Conservation (phyloP, 2,113 vertebrate species). For the Deroptyus accipitrinus region DNA sequence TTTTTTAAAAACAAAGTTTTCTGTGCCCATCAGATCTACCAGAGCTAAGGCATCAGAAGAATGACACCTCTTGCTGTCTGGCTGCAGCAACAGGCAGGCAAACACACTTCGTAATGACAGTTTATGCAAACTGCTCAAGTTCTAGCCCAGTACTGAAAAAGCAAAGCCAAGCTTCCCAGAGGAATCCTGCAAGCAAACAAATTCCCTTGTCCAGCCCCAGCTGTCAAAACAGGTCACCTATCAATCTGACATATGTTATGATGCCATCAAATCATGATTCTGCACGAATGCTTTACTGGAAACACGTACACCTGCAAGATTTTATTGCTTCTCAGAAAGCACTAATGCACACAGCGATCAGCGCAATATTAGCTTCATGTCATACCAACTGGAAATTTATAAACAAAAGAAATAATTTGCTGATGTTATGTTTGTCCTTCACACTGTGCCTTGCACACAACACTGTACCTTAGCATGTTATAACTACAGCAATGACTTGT, state of each 20-base stretch:
- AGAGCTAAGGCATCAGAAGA: not conserved
- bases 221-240: constrained; percentile 52
- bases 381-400: not conserved
- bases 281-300: not conserved
- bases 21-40: not conserved
- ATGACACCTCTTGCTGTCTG: not conserved
- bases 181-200: constrained; percentile 58
- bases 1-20: not conserved
- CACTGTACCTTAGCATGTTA: not conserved
- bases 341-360: not conserved
- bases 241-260: not conserved
- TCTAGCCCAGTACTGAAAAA: constrained; percentile 2
- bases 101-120: not conserved
- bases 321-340: not conserved
- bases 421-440: not conserved
- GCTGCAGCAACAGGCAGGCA: not conserved
- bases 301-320: not conserved
- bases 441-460: not conserved
- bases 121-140: not conserved
- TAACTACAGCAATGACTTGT: not conserved
- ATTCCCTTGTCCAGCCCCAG: not conserved
- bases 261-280: not conserved
- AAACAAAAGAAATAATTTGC: not conserved
- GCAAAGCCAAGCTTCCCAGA: constrained; percentile 37
- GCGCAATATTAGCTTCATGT: not conserved